These are phyloP conservation scores for Dendrolimus kikuchii DNA, from an alignment of 1,140 invertebrate species.

Conservation along the genomic window DNA sequence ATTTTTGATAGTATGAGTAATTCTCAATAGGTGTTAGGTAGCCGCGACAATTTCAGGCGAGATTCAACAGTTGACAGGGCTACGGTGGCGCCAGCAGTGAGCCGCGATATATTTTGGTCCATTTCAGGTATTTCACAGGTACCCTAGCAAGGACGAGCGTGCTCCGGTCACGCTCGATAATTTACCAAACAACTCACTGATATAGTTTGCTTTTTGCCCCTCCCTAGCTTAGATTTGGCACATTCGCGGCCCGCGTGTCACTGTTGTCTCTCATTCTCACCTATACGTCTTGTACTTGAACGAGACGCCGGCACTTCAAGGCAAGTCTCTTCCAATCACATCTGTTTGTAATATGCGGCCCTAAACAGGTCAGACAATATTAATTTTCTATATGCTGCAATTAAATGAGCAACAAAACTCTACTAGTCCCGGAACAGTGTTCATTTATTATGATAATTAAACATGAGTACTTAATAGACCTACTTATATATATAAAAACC, in stretches of 20 bases:
- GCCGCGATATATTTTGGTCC: conserved; percentile 59
- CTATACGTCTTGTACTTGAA: conserved; percentile 73
- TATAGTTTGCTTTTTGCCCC: conserved; percentile 73
- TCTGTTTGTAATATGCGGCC: conserved; percentile 66
- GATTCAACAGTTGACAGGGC: conserved; percentile 71
- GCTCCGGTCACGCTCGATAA: conserved; percentile 45
- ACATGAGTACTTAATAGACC: too few relatives aligned
- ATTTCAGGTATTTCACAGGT: conserved; percentile 70
- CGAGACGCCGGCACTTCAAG: conserved; percentile 69
- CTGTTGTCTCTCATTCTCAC: conserved; percentile 74
- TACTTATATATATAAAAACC: too few relatives aligned
- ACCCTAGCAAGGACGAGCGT: conserved; percentile 54
- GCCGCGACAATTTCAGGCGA: conserved; percentile 60
- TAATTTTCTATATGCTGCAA: conserved; percentile 56
- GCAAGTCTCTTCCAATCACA: conserved; percentile 71
- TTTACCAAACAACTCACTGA: conserved; percentile 65
- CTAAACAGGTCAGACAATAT: conserved; percentile 67
- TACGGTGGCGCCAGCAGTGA: conserved; percentile 59
- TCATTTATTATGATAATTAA: too few relatives aligned
- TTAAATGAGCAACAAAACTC: conserved; percentile 34
- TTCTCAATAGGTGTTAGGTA: conserved; percentile 47
- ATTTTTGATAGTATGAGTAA: conserved; percentile 1
- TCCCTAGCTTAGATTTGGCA: conserved; percentile 74
- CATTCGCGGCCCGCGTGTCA: conserved; percentile 71
- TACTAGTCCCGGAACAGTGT: too few relatives aligned